Conservation (phyloP, 92 coral and sea anemone species). For the Bergia sp. region DNA sequence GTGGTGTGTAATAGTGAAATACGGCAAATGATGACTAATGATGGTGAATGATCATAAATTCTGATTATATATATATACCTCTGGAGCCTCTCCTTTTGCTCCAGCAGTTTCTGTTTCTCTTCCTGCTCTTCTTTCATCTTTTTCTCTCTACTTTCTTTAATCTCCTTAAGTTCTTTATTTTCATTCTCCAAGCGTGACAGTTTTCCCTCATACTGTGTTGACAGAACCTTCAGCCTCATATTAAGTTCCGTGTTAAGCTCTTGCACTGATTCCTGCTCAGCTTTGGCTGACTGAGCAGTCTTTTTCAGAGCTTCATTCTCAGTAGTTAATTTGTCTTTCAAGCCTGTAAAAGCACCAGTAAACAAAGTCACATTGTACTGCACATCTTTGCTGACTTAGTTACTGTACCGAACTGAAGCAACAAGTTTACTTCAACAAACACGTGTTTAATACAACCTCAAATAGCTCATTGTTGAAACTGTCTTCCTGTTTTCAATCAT, state of each 20-base stretch:
- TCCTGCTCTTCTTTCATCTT: constrained; percentile 60
- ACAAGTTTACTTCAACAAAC: too few species aligned
- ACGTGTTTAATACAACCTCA: too few species aligned
- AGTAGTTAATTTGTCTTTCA: constrained; percentile 71
- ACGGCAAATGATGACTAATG: neutral
- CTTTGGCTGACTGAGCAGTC: constrained; percentile 56
- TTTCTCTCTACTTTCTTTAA: constrained; percentile 54
- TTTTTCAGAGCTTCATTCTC: constrained; percentile 90
- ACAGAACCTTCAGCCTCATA: constrained; percentile 78
- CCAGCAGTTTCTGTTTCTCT: constrained; percentile 50
- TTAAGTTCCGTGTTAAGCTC: constrained; percentile 72
- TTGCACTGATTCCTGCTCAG: constrained; percentile 70
- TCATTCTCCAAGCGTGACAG: constrained; percentile 87
- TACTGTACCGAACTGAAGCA: too few species aligned
- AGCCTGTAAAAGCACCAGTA: constrained; percentile 7
- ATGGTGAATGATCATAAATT: neutral
- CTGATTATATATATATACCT: neutral
- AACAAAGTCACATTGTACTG: neutral
- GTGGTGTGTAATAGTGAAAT: too few species aligned
- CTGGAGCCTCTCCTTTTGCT: constrained; percentile 53
- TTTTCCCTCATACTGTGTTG: constrained; percentile 85
- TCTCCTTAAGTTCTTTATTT: constrained; percentile 66
- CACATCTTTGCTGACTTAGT: neutral
- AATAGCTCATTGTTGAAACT: too few species aligned
- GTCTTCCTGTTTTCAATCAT: too few species aligned